These are phyloP conservation scores for Acanthosoma haemorrhoidale DNA, from an alignment of 2,888 invertebrate species.

Conservation along the genomic window DNA sequence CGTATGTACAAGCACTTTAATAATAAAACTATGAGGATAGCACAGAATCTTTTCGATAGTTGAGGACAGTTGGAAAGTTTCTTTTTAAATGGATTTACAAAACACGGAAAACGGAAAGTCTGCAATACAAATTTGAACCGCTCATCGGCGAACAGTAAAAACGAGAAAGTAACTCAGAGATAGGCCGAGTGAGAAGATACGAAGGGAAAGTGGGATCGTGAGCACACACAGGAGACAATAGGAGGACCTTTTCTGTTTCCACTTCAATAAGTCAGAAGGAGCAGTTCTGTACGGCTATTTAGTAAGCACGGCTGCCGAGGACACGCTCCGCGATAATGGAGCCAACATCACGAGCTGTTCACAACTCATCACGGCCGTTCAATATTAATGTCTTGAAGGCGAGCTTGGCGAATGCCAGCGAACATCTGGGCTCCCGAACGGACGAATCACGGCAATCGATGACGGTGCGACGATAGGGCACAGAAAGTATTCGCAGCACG, in stretches of 20 bases:
- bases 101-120: too few relatives aligned
- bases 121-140: too few relatives aligned
- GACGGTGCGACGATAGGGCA: too few relatives aligned
- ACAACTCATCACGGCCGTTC: neutral
- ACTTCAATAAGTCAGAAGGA: neutral
- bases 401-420: neutral
- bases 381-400: neutral
- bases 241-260: constrained; percentile 5
- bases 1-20: too few relatives aligned
- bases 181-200: neutral
- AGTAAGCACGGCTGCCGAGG: neutral
- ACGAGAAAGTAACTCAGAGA: neutral
- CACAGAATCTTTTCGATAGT: too few relatives aligned
- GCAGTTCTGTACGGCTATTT: neutral
- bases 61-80: too few relatives aligned
- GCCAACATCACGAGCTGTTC: neutral
- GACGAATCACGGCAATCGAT: neutral
- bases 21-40: too few relatives aligned
- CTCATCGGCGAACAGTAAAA: too few relatives aligned
- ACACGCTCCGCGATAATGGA: neutral
- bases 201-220: constrained; percentile 18
- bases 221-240: constrained; percentile 9
- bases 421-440: neutral
- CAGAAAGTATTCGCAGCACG: too few relatives aligned
- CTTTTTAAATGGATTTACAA: too few relatives aligned